A percentile compares a stretch with the other conserved stretches of the same genome.
Conservation (phyloP, 2,888 invertebrate species). For the Conchocele bisecta region DNA sequence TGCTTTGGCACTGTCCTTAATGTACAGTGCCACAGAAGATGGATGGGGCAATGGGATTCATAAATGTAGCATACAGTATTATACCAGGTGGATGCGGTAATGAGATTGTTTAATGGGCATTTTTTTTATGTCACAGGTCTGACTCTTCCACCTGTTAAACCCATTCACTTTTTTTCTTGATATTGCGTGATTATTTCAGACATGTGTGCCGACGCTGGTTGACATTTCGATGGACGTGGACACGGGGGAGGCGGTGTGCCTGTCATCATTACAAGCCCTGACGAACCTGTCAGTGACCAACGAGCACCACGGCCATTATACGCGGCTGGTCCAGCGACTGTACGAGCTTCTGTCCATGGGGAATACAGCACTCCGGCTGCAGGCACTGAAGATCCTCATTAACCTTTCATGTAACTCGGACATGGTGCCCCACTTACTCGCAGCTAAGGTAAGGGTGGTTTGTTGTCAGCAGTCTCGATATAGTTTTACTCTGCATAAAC, state of each 20-base stretch:
- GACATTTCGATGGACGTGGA: constrained; percentile 82
- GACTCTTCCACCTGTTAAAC: too few relatives aligned
- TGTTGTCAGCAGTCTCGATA: background rate
- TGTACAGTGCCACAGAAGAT: too few relatives aligned
- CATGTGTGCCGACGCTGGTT: constrained; percentile 84
- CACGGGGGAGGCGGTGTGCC: constrained; percentile 83
- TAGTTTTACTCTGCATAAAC: background rate
- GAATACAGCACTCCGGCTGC: constrained; percentile 83
- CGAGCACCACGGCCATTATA: constrained; percentile 84
- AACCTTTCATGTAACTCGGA: constrained; percentile 86
- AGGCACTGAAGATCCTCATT: constrained; percentile 85
- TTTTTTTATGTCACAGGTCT: too few relatives aligned
- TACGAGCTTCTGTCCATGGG: constrained; percentile 83
- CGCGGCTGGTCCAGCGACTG: constrained; percentile 83
- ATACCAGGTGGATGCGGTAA: too few relatives aligned
- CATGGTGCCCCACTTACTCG: constrained; percentile 85
- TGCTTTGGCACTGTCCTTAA: too few relatives aligned
- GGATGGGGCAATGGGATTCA: too few relatives aligned
- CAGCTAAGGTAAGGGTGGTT: constrained; percentile 84
- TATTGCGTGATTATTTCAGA: too few relatives aligned
- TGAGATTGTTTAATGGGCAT: too few relatives aligned
- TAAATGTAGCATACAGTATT: too few relatives aligned
- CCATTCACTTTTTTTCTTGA: too few relatives aligned
- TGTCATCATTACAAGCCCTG: constrained; percentile 84
- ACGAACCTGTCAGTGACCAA: constrained; percentile 84